Evolutionary conservation across 2,797 vertebrate species (phyloP), one percentile per base, ranked within the genome.

Genomic region (Silurus lanzhouensis): DNA sequence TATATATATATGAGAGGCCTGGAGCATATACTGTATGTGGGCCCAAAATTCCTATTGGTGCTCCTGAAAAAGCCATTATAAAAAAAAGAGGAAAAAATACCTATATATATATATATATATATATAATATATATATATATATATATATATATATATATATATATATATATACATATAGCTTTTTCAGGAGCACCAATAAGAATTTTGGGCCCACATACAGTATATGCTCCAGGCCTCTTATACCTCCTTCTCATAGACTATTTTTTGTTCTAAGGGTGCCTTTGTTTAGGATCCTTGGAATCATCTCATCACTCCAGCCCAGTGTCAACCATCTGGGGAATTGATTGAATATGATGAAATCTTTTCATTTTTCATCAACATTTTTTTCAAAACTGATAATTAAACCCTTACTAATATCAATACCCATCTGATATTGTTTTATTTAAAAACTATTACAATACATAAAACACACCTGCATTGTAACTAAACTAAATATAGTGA

Each of bases 261-360:
- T 60, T 77, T 6, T 77, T 55, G 20, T 60, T 57, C 17, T 17
- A 5, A 58, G 15, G 52, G 25, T 25, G n/a, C 72, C 15, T 52
- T 75, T 75, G 74, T 58, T 52, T 31, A 76, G 52, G 55, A 58
- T n/a, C n/a, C n/a, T n/a, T n/a, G n/a, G n/a, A n/a, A n/a, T 77
- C 17, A 17, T 55, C 48, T 75, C 48, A 55, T n/a, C n/a, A 7
- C 6, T 17, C n/a, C 48, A 19, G 27, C 14, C 2, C 25, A 27
- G 31, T 31, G 31, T 31, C 31, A 31, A 31, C n/a, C 15, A 55
- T 52, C 22, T 75, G n/a, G 7, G 72, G 55, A 25, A 22, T 71
- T 71, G 58, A 10, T 5, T 46, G 6, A 55, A 31, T 31, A 31
- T 31, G 48, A 55, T 17, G 13, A 31, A 55, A 17, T 17, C 15